Evolutionary conservation across 2,113 vertebrate genomes (phyloP).

Genomic region (Gadus chalcogrammus): DNA sequence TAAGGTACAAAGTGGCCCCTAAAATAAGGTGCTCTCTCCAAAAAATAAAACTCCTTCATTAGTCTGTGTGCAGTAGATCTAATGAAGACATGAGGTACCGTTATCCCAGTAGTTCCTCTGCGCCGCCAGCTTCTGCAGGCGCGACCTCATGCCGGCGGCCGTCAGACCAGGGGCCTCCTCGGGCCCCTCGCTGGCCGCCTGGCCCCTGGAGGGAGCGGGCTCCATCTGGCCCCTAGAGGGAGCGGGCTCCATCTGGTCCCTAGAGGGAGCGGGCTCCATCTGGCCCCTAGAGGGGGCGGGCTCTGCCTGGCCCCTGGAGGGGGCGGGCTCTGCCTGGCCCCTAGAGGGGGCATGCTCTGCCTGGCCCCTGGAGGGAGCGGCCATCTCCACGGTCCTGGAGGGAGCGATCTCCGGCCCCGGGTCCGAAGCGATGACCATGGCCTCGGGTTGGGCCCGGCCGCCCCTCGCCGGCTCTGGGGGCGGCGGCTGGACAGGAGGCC

Average conservation of each 20-base stretch:
- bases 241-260: slow-evolving; percentile 18
- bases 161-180: slow-evolving; percentile 35
- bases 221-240: neutral
- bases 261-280: slow-evolving; percentile 2
- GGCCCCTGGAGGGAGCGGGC: neutral
- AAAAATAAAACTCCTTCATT: too few relatives aligned
- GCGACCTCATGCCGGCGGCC: slow-evolving; percentile 72
- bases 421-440: neutral
- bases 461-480: neutral
- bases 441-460: slow-evolving; percentile 16
- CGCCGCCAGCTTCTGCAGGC: slow-evolving; percentile 84
- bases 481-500: slow-evolving; percentile 5
- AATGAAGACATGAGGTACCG: slow-evolving; percentile 43
- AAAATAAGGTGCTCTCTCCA: too few relatives aligned
- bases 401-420: neutral
- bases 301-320: slow-evolving; percentile 18
- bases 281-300: neutral
- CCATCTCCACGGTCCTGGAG: slow-evolving; percentile 1
- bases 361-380: slow-evolving; percentile 1
- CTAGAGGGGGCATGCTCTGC: slow-evolving; percentile 4
- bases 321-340: slow-evolving; percentile 15
- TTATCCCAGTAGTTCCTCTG: slow-evolving; percentile 86
- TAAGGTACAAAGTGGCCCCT: too few relatives aligned
- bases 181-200: slow-evolving; percentile 37
- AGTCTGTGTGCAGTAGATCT: too few relatives aligned